Percentiles rank a stretch among this genome's conserved stretches.
phyloP scores from a whole-genome alignment of 2,113 vertebrate genomes.

The Lagopus leucura region DNA sequence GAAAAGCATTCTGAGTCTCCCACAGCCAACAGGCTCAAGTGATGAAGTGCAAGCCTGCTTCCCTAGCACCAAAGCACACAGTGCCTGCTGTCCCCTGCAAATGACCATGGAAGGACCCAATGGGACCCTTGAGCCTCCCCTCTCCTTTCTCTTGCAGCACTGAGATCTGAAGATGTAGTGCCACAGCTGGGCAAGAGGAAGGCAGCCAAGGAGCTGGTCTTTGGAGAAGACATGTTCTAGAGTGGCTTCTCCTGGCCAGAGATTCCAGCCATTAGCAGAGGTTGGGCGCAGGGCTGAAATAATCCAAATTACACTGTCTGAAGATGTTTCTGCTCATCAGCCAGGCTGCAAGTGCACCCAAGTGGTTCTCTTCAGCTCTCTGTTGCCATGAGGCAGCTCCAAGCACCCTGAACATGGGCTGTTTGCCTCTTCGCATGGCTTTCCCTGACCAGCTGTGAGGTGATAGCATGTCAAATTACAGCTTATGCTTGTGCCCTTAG shows the following conservation, averaged over 20 bases:
- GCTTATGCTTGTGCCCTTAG: neutral
- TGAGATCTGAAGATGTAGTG: neutral
- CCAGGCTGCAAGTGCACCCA: neutral
- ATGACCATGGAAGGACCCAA: neutral
- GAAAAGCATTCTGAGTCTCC: neutral
- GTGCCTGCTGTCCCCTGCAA: neutral
- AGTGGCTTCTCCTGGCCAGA: neutral
- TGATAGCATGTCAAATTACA: neutral
- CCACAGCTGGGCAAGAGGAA: neutral
- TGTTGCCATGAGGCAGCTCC: neutral
- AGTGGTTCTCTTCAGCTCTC: neutral
- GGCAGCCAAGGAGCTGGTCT: neutral
- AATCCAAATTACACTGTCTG: neutral
- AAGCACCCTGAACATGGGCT: neutral
- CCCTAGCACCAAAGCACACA: neutral
- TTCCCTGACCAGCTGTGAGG: neutral
- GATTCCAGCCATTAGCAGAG: neutral
- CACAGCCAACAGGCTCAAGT: too few species aligned
- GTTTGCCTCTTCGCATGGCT: neutral
- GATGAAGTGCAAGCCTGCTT: neutral
- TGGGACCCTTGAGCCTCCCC: accelerated
- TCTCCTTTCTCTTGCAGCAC: neutral
- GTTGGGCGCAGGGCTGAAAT: neutral
- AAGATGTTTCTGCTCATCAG: neutral
- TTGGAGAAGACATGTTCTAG: neutral